Conservation (phyloP, 1,140 invertebrate species). For the Dolichoris vasculosae region DNA sequence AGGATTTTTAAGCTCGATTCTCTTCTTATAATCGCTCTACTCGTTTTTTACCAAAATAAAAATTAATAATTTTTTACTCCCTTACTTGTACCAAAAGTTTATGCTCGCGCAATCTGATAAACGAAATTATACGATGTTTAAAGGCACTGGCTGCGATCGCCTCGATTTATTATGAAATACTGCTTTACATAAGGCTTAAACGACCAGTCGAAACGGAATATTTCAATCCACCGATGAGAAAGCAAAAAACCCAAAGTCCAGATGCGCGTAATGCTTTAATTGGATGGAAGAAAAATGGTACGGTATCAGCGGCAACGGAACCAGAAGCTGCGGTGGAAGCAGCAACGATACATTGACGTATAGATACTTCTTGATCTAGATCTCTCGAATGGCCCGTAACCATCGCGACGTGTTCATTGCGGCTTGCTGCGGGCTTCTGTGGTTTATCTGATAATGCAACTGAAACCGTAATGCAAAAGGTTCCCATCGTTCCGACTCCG, state of each 20-base stretch:
- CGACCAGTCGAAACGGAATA: constrained; percentile 24
- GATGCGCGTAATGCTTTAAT: constrained; percentile 44
- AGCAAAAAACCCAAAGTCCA: constrained; percentile 38
- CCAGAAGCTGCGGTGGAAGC: neutral
- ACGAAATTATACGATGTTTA: neutral
- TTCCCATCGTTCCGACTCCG: constrained; percentile 45
- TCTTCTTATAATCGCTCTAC: no score
- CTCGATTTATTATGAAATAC: constrained; percentile 28
- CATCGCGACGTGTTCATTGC: constrained; percentile 49
- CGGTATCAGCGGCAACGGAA: neutral
- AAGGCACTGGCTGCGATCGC: neutral
- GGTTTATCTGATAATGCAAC: constrained; percentile 53
- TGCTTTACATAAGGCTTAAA: constrained; percentile 16
- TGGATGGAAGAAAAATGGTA: constrained; percentile 10
- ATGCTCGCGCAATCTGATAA: neutral
- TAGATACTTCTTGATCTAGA: constrained; percentile 45
- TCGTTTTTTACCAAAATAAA: neutral
- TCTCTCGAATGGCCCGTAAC: constrained; percentile 32
- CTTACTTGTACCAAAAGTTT: neutral
- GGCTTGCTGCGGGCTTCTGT: constrained; percentile 39
- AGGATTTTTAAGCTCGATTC: no score
- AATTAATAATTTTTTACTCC: neutral
- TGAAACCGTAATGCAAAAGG: constrained; percentile 50
- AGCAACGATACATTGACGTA: neutral
- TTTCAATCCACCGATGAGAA: constrained; percentile 37